A percentile compares a stretch with the other conserved stretches of the same genome.
These are phyloP conservation scores for Echinops telfairi DNA, from an alignment of 2,113 vertebrate species.

Conservation along the genomic window DNA sequence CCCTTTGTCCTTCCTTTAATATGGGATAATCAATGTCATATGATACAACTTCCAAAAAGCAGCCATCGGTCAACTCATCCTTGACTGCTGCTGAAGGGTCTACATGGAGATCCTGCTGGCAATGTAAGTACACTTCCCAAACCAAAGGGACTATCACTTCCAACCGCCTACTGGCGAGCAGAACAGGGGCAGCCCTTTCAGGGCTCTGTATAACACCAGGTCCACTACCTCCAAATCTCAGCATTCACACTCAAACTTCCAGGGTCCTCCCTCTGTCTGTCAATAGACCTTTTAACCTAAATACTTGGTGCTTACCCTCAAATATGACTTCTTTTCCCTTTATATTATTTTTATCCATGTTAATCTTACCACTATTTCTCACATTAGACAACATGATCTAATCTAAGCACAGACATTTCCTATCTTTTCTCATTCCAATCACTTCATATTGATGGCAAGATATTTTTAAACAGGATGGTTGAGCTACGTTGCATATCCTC, in stretches of 20 bases:
- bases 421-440: neutral
- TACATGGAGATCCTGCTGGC: neutral
- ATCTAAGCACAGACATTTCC: neutral
- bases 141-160: neutral
- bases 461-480: neutral
- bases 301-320: neutral
- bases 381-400: neutral
- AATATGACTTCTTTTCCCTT: neutral
- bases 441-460: neutral
- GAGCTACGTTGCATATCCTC: neutral
- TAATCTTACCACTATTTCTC: neutral
- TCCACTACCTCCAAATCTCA: neutral
- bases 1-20: neutral
- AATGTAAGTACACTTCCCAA: conserved; percentile 12
- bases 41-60: neutral
- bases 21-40: neutral
- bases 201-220: neutral
- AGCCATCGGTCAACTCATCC: neutral
- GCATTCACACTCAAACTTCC: neutral
- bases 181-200: neutral
- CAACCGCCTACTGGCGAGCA: neutral
- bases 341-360: neutral
- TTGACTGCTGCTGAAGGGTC: neutral
- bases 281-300: neutral
- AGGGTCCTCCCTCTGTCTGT: neutral